Evolutionary conservation across 2,113 vertebrate genomes (phyloP).

Genomic region (Chrysemys picta): DNA sequence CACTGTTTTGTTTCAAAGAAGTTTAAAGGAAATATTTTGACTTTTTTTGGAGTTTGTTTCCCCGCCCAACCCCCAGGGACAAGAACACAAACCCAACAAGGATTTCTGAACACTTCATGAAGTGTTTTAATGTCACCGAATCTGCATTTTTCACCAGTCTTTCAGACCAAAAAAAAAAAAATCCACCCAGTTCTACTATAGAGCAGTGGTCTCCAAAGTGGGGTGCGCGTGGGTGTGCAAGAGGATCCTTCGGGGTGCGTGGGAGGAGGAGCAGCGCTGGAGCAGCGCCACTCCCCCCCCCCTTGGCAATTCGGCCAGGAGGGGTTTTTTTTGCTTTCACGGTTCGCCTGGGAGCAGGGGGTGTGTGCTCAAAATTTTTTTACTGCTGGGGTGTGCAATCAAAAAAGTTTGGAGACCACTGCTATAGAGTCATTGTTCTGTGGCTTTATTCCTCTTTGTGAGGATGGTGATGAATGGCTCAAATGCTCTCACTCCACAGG

Average conservation of each 20-base stretch:
- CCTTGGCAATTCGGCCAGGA: too few species aligned
- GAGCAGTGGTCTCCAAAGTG: too few species aligned
- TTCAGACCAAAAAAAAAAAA: not conserved
- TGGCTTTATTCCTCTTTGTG: not conserved
- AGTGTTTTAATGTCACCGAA: not conserved
- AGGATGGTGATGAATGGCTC: accelerated
- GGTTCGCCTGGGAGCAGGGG: too few species aligned
- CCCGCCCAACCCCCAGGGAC: not conserved
- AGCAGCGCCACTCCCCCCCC: too few species aligned
- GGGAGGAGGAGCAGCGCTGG: too few species aligned
- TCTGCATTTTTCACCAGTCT: not conserved
- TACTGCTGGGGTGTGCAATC: too few species aligned
- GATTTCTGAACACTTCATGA: not conserved
- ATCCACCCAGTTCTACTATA: not conserved
- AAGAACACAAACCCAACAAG: not conserved
- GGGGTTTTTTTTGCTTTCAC: too few species aligned
- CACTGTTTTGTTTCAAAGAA: not conserved
- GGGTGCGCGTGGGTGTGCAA: too few species aligned
- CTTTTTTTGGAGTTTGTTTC: not conserved
- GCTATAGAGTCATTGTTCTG: not conserved
- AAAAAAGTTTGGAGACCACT: too few species aligned
- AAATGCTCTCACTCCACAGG: not conserved
- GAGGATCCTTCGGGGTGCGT: too few species aligned
- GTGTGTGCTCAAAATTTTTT: too few species aligned
- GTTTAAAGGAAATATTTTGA: not conserved